phyloP scores from a whole-genome alignment of 2,888 invertebrate genomes.

The Trachelus stipa region DNA sequence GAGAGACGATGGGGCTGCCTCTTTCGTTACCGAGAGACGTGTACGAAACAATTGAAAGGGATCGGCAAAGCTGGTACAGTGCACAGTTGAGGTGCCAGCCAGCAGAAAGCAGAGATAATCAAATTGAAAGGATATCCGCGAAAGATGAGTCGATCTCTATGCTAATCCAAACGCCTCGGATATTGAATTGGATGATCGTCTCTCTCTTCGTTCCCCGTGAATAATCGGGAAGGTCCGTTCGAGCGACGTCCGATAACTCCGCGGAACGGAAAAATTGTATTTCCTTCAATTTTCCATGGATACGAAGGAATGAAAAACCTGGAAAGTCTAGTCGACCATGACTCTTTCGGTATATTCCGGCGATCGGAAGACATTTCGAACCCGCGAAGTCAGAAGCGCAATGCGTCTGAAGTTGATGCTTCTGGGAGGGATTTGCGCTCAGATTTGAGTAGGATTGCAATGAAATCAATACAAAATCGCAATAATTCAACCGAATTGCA shows the following conservation, averaged over 20 bases:
- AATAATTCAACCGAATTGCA: too few relatives aligned
- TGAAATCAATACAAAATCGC: too few relatives aligned
- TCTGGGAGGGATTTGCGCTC: too few relatives aligned
- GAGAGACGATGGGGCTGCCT: not conserved
- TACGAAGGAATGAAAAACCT: not conserved
- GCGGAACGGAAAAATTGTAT: not conserved
- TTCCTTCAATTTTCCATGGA: not conserved
- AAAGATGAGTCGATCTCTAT: constrained; percentile 46
- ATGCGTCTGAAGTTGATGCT: too few relatives aligned
- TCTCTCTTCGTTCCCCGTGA: constrained; percentile 1
- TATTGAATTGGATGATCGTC: constrained; percentile 46
- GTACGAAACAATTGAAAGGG: not conserved
- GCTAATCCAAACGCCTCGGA: constrained; percentile 46
- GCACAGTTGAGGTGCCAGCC: not conserved
- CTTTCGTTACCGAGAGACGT: not conserved
- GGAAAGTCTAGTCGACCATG: too few relatives aligned
- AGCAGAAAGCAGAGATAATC: not conserved
- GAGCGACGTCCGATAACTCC: too few relatives aligned
- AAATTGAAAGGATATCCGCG: not conserved
- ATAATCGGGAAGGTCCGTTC: too few relatives aligned
- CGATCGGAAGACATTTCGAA: too few relatives aligned
- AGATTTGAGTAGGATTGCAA: too few relatives aligned
- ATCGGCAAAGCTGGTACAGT: not conserved
- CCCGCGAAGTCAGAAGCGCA: too few relatives aligned
- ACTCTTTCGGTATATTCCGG: too few relatives aligned